phyloP scores from a whole-genome alignment of 1,140 invertebrate genomes.

The Drosophila serrata region DNA sequence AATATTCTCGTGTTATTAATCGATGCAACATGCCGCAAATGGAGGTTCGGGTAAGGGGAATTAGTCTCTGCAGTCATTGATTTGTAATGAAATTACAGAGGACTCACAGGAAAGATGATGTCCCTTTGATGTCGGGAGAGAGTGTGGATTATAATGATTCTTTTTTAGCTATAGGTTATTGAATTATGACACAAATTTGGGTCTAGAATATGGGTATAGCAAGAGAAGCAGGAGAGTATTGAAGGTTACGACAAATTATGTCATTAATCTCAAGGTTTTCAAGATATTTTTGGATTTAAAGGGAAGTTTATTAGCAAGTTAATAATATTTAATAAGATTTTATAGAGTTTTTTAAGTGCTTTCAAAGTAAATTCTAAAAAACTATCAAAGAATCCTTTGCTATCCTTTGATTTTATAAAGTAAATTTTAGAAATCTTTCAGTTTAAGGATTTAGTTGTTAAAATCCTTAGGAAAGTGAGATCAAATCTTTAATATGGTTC shows the following conservation, averaged over 20 bases:
- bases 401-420: too few species aligned
- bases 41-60: not conserved
- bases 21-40: not conserved
- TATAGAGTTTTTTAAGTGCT: not conserved
- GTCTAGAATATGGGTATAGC: not conserved
- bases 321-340: too few species aligned
- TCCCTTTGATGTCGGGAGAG: conserved; percentile 1
- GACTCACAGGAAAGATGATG: not conserved
- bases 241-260: not conserved
- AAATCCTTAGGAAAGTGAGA: too few species aligned
- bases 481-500: too few species aligned
- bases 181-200: not conserved
- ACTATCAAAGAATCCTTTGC: not conserved
- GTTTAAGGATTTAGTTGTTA: too few species aligned
- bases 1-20: conserved; percentile 35
- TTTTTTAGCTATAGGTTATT: conserved; percentile 17
- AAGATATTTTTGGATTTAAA: not conserved
- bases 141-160: conserved; percentile 4
- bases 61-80: conserved; percentile 5
- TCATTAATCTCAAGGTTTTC: not conserved
- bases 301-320: accelerated
- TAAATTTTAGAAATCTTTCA: too few species aligned
- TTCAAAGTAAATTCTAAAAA: not conserved
- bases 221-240: not conserved
- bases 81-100: conserved; percentile 28